These are phyloP conservation scores for Asobara japonica DNA, from an alignment of 1,140 invertebrate genomes.

Conservation along the genomic window DNA sequence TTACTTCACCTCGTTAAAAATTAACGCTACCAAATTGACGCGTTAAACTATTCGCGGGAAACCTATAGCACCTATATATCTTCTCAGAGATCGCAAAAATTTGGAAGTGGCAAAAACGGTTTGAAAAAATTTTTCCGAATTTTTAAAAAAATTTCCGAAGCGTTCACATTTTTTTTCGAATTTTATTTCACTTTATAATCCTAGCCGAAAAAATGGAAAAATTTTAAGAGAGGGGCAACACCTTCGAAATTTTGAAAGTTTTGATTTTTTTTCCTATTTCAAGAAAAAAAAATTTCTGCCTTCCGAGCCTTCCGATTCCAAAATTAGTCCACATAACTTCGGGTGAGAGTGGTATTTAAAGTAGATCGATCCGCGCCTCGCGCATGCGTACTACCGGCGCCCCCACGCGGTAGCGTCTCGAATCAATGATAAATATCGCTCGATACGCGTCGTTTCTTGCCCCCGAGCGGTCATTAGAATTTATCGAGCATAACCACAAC, in stretches of 20 bases:
- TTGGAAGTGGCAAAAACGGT: too few relatives aligned
- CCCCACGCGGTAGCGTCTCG: conserved; percentile 2
- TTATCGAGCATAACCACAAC: conserved; percentile 1
- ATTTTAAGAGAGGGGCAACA: too few relatives aligned
- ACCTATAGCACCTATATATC: too few relatives aligned
- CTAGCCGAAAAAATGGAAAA: too few relatives aligned
- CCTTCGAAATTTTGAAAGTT: too few relatives aligned
- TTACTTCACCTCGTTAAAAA: background rate
- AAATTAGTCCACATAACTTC: background rate
- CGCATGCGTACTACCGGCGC: background rate
- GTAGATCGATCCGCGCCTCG: conserved; percentile 22
- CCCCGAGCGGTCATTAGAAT: conserved; percentile 1
- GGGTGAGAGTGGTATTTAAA: background rate
- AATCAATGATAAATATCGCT: conserved; percentile 21
- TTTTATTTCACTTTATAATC: too few relatives aligned
- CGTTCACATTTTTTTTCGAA: too few relatives aligned
- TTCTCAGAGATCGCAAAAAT: too few relatives aligned
- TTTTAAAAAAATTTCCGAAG: too few relatives aligned
- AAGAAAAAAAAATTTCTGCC: too few relatives aligned
- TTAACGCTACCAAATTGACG: background rate
- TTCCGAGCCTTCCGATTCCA: background rate
- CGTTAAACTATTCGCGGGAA: background rate
- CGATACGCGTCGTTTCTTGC: background rate
- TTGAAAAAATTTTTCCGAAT: too few relatives aligned
- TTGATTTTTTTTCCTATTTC: too few relatives aligned